A percentile compares a stretch with the other conserved stretches of the same genome.
Evolutionary conservation across 2,113 vertebrate genomes (phyloP).

Genomic region (Pycnonotus jocosus): DNA sequence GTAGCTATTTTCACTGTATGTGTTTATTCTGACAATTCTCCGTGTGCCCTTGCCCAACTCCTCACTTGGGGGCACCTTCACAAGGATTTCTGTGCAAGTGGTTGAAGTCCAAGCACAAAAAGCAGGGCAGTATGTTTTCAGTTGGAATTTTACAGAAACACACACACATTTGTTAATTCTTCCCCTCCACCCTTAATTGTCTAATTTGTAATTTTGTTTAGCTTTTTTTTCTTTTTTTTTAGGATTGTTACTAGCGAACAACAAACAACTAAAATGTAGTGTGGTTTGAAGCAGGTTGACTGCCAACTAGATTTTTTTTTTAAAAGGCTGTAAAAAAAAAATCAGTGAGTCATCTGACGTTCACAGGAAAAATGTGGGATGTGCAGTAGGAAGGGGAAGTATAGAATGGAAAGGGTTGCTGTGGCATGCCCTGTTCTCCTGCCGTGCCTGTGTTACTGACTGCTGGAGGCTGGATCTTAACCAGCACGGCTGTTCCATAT

Average conservation of each 20-base stretch:
- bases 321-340: not conserved
- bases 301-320: not conserved
- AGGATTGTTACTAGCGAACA: constrained; percentile 46
- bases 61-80: not conserved
- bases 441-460: not conserved
- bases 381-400: not conserved
- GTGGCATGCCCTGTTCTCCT: not conserved
- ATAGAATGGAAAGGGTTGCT: not conserved
- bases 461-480: not conserved
- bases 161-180: constrained; percentile 24
- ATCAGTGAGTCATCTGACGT: constrained; percentile 3
- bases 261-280: not conserved
- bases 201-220: constrained; percentile 28
- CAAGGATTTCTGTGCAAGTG: not conserved
- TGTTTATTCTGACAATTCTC: not conserved
- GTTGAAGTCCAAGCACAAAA: not conserved
- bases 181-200: not conserved
- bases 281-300: constrained; percentile 4
- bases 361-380: constrained; percentile 35
- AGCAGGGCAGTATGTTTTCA: not conserved
- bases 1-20: not conserved
- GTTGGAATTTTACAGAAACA: not conserved
- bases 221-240: not conserved
- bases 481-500: fast-evolving
- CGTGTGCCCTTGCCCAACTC: not conserved